phyloP scores from a whole-genome alignment of 2,888 invertebrate species.

The Apamea anceps region DNA sequence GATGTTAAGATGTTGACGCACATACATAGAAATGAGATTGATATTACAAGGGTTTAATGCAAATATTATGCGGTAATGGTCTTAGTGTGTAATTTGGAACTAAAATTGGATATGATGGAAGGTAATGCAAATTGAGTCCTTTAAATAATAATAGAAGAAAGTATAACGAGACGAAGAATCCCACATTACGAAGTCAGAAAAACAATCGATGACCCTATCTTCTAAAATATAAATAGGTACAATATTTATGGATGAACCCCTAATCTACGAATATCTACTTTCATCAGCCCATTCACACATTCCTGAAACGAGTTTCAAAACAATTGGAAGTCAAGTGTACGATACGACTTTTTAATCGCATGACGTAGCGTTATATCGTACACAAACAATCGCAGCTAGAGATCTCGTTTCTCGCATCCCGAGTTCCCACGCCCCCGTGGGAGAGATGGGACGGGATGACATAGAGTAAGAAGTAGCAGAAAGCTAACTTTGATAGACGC shows the following conservation, averaged over 20 bases:
- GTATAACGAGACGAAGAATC: not conserved
- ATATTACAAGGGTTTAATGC: no score
- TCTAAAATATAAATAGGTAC: not conserved
- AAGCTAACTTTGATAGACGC: not conserved
- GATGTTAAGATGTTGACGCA: no score
- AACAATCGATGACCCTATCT: not conserved
- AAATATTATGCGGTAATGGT: not conserved
- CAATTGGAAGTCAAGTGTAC: constrained; percentile 56
- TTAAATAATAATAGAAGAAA: not conserved
- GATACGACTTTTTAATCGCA: constrained; percentile 65
- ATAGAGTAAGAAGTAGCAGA: constrained; percentile 35
- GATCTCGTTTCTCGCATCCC: constrained; percentile 68
- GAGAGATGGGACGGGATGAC: constrained; percentile 65
- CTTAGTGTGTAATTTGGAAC: not conserved
- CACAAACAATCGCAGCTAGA: constrained; percentile 65
- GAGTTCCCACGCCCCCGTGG: constrained; percentile 72
- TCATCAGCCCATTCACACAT: constrained; percentile 58
- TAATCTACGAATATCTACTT: constrained; percentile 34
- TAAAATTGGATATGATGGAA: not conserved
- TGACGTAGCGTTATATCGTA: constrained; percentile 65
- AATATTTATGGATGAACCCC: not conserved
- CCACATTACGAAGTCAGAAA: not conserved
- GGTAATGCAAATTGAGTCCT: not conserved
- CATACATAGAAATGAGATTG: no score
- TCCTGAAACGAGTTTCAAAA: constrained; percentile 50